Conservation (phyloP, 2,888 invertebrate genomes). For the Diplazon laetatorius region DNA sequence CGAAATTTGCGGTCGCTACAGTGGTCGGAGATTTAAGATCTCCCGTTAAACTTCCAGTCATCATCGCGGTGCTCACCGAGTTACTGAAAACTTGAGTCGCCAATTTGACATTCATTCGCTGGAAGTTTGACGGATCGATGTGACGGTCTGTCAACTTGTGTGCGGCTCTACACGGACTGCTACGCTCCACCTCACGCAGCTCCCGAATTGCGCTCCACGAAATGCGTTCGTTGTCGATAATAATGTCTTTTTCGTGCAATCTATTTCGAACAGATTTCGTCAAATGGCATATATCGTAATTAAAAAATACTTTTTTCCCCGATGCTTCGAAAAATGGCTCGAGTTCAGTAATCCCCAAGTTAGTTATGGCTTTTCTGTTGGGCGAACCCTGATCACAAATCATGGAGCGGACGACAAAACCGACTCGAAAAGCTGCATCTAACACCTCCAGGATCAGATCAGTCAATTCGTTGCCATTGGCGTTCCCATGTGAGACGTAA, state of each 20-base stretch:
- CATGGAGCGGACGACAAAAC: slow-evolving; percentile 61
- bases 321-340: slow-evolving; percentile 59
- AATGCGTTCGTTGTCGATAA: slow-evolving; percentile 34
- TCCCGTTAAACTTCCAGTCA: slow-evolving; percentile 55
- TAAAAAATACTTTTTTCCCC: slow-evolving; percentile 63
- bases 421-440: slow-evolving; percentile 53
- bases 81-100: slow-evolving; percentile 70
- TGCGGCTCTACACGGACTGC: slow-evolving; percentile 59
- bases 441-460: slow-evolving; percentile 51
- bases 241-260: slow-evolving; percentile 57
- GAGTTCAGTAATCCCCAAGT: slow-evolving; percentile 60
- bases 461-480: slow-evolving; percentile 18
- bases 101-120: slow-evolving; percentile 65
- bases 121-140: slow-evolving; percentile 64
- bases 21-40: slow-evolving; percentile 56
- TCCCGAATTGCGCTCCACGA: slow-evolving; percentile 61
- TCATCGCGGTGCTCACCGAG: slow-evolving; percentile 63
- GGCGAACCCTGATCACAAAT: slow-evolving; percentile 66
- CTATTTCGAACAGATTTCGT: slow-evolving; percentile 65
- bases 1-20: slow-evolving; percentile 63
- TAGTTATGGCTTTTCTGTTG: slow-evolving; percentile 61
- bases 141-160: slow-evolving; percentile 66
- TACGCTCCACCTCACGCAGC: slow-evolving; percentile 58
- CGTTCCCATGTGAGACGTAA: slow-evolving; percentile 58
- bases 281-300: slow-evolving; percentile 66